A percentile compares a stretch with the other conserved stretches of the same genome.
These are phyloP conservation scores for Bactericera cockerelli DNA, from an alignment of 1,140 invertebrate genomes.

Conservation along the genomic window DNA sequence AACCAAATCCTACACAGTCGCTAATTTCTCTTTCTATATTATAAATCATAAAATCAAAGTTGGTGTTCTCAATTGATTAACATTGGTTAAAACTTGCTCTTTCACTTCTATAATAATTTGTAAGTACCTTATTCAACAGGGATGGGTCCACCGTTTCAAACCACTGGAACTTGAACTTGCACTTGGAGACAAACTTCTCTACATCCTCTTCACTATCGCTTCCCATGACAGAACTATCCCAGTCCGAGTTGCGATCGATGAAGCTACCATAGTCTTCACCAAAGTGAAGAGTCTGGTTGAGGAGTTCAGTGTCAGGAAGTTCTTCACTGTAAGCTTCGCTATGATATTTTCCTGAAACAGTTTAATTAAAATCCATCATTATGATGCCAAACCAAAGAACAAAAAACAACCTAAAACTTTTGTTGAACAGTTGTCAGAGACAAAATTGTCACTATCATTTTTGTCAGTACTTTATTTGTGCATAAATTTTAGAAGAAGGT, in stretches of 20 bases:
- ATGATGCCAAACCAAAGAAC: not conserved
- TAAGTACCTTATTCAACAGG: not conserved
- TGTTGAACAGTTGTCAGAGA: no score
- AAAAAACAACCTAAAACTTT: not conserved
- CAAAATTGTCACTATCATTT: no score
- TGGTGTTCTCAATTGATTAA: no score
- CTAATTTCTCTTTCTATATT: no score
- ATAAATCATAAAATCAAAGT: no score
- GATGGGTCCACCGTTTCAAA: not conserved
- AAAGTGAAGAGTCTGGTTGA: slow-evolving; percentile 63
- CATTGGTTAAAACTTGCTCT: no score
- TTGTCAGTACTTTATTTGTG: no score
- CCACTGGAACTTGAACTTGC: not conserved
- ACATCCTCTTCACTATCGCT: slow-evolving; percentile 4
- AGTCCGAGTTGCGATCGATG: slow-evolving; percentile 71
- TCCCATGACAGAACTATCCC: slow-evolving; percentile 22
- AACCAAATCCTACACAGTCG: no score
- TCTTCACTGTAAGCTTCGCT: slow-evolving; percentile 78
- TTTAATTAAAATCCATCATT: no score
- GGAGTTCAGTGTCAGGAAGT: slow-evolving; percentile 68
- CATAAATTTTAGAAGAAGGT: no score
- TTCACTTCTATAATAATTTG: no score
- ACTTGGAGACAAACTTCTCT: not conserved
- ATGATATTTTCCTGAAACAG: slow-evolving; percentile 67
- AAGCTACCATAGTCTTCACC: slow-evolving; percentile 81